Base-by-base conservation (phyloP, 2,888 invertebrate species). In the Heliconius ismenius region DNA sequence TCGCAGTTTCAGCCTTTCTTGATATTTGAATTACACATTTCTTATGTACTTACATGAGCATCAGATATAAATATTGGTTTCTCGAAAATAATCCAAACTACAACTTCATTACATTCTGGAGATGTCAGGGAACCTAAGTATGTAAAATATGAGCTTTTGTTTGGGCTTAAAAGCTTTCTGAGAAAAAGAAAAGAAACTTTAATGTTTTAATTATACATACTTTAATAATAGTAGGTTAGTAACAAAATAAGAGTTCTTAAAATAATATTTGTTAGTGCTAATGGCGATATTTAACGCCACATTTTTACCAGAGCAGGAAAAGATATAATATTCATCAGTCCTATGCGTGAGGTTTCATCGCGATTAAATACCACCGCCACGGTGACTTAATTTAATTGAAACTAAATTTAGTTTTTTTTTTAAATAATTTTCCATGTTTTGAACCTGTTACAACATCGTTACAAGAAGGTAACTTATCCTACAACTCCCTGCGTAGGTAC, bases 51-150 rank as follows among this genome's bases (percentile, higher is more conserved):
- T 82, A 95, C 95, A 88, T 94, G 92, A 21, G 86, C 82, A 32
- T 91, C 90, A 0, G 90, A 86, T 36, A 93, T 85, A 73, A 81
- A 80, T 7, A 93, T 86, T 0, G 91, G 92, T 1, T 82, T 82
- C 15, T 86, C 85, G 78, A 92, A 90, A 24, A 97, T 95, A 39
- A 96, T 96, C 97, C 97, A 97, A 7, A 95, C 95, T n/a, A 97
- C 96, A 0, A 95, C 95, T 86, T 97, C 97, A 74, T 95, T 95
- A 85, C 97, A 97, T 67, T 91, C 92, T 15, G 97, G 97, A 0
- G 97, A 97, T 4, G 97, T 97, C 80, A 97, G 90, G 0, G 97
- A 97, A 0, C 97, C 97, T 2, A 95, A 89, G 84, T 97, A 97
- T 39, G 96, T 94, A 87, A 95, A 97, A 84, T 95, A 96, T 0